Base-by-base conservation (phyloP, 2,113 vertebrate genomes). In the Urocitellus parryii region DNA sequence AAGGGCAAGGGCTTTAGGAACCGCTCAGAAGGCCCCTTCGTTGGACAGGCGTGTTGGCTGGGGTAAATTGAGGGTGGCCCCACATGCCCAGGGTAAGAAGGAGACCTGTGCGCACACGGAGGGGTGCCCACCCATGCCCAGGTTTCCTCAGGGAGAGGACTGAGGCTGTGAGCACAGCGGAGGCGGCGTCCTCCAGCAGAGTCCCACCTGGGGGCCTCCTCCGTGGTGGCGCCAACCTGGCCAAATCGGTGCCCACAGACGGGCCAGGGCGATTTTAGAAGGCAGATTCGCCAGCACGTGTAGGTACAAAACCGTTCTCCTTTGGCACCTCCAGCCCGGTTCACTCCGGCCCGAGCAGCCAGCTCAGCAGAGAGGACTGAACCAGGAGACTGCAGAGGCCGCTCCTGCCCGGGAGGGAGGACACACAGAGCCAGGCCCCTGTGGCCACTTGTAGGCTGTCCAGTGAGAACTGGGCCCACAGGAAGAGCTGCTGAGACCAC, bases 221-320 rank as follows among this genome's bases (percentile, higher is more conserved):
- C n/a, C 39, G 7, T 17, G 0, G 56, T 3, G 24, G 63, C 45
- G 11, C 18, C n/a, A 8, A 11, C 27, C 51, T 42, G 0, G 4
- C 37, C 65, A 79, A 32, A 20, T 42, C 81, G 34, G 8, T 16
- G 39, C 63, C 14, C 76, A 88, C n/a, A 9, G 2, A 34, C 68
- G 63, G 18, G 8, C 84, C 37, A 2, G 12, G 56, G 61, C 0
- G 37, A n/a, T 10, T 4, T 34, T 2, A 48, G 56, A 14, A 51
- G 80, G 68, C 16, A 5, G 18, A 32, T 17, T 9, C 14, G 2
- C 6, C 29, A 0, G 17, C 24, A 8, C 1, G 0, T 0, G 25
- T 3, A 29, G 78, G 29, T 9, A 42, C 4, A 12, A 13, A 78
- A 13, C 12, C 9, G 1, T 4, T 24, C 63, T 2, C 12, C 65